Evolutionary conservation across 92 coral and sea anemone genomes (phyloP).

Genomic region (Phenganax subtilis): DNA sequence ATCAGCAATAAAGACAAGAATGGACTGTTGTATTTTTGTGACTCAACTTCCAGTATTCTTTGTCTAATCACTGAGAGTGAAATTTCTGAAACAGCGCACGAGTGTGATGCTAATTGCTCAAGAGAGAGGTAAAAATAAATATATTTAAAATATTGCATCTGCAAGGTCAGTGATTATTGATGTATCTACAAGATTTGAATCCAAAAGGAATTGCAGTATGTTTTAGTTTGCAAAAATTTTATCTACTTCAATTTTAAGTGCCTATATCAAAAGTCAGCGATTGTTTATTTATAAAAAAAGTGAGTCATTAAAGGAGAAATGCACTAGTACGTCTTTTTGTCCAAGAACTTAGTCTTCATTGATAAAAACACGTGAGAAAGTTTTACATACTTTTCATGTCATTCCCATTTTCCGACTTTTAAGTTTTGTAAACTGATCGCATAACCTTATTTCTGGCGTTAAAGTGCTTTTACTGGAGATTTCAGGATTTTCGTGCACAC

Average conservation of each 20-base stretch:
- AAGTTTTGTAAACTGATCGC: neutral
- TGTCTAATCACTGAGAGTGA: constrained; percentile 46
- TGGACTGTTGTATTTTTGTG: constrained; percentile 61
- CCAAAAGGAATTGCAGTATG: no score
- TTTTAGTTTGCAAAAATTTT: neutral
- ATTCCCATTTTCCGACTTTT: neutral
- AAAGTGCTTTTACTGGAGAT: no score
- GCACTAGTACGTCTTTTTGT: no score
- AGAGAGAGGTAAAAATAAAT: neutral
- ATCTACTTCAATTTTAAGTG: neutral
- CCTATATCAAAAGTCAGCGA: neutral
- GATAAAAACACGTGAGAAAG: no score
- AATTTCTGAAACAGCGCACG: constrained; percentile 12
- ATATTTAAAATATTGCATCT: neutral
- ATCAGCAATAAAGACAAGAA: constrained; percentile 49
- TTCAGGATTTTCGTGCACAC: no score
- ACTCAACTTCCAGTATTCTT: constrained; percentile 60
- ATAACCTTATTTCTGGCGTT: neutral
- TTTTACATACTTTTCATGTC: neutral
- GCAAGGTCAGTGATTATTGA: neutral
- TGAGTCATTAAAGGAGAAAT: no score
- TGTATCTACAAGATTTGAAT: no score
- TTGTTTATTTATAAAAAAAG: no score
- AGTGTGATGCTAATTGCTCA: constrained; percentile 17
- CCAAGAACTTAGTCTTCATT: no score